phyloP scores from a whole-genome alignment of 2,113 vertebrate species.

The Gobiocypris rarus region DNA sequence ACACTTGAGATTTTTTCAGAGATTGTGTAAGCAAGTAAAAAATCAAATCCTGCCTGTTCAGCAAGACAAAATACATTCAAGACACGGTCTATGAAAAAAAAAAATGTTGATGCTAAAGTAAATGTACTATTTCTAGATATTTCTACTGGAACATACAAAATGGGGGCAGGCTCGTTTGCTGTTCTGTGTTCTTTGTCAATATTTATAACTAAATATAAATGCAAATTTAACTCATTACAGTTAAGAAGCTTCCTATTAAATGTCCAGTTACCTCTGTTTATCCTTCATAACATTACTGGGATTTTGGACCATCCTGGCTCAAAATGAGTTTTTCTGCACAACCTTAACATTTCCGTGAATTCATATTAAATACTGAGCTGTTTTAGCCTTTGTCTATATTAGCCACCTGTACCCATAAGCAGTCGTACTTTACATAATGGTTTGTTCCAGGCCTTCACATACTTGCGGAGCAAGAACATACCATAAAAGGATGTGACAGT shows the following conservation, averaged over 20 bases:
- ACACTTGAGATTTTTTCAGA: background rate
- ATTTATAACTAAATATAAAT: background rate
- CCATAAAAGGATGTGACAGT: constrained; percentile 40
- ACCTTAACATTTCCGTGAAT: background rate
- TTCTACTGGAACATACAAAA: too few species aligned
- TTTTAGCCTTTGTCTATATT: background rate
- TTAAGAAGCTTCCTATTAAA: background rate
- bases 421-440: background rate
- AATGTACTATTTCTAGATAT: background rate
- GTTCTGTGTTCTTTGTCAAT: background rate
- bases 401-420: background rate
- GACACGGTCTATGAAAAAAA: too few species aligned
- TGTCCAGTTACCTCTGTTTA: background rate
- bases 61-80: background rate
- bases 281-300: background rate
- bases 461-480: background rate
- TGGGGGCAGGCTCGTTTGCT: too few species aligned
- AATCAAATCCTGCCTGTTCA: too few species aligned
- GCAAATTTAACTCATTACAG: background rate
- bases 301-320: background rate
- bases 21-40: background rate
- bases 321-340: background rate
- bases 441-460: background rate
- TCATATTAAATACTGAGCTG: background rate
- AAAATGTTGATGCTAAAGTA: background rate